Evolutionary conservation across 2,113 vertebrate species (phyloP), one percentile per base, ranked within the genome.

Genomic region (Casuarius casuarius): DNA sequence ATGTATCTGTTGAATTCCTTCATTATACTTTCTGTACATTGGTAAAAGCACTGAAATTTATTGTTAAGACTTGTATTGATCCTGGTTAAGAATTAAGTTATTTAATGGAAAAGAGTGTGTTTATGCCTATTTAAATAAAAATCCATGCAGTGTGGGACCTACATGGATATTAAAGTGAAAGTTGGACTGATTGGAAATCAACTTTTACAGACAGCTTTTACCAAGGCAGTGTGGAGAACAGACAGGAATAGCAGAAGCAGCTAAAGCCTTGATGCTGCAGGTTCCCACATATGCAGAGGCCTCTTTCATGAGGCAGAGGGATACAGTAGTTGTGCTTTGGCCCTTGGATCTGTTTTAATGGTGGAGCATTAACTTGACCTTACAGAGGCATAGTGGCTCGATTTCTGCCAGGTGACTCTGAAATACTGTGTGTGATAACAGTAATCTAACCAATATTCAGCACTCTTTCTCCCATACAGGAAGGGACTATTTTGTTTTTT

Each of bases 151-250:
- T 6, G 0, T 6, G 18, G 23, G 17, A 33, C 20, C 63, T 35
- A 0, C 38, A 2, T 5, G 18, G 72, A 26, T 21, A 28, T 8
- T 15, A n/a, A 7, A 4, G 16, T 3, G n/a, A 21, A 33, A 17
- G 5, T 8, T 12, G 46, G 63, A 7, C 51, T 6, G 17, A 2
- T 1, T 10, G 26, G 58, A 14, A 71, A 17, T 17, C 0, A 21
- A 31, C 23, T 26, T n/a, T 21, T 7, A 40, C 1, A 0, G 33
- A 51, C 0, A 20, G 35, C 23, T 22, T n/a, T 21, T 8, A 40
- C 2, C 0, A 26, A 1, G 0, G 33, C 58, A n/a, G 38, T 33
- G 4, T 0, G 4, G 33, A 48, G 51, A 9, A 6, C 22, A 20
- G n/a, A 2, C 40, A 29, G 52, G 59, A 48, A 66, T 0, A 15